phyloP scores from a whole-genome alignment of 2,113 vertebrate species.

The Penelope pileata region DNA sequence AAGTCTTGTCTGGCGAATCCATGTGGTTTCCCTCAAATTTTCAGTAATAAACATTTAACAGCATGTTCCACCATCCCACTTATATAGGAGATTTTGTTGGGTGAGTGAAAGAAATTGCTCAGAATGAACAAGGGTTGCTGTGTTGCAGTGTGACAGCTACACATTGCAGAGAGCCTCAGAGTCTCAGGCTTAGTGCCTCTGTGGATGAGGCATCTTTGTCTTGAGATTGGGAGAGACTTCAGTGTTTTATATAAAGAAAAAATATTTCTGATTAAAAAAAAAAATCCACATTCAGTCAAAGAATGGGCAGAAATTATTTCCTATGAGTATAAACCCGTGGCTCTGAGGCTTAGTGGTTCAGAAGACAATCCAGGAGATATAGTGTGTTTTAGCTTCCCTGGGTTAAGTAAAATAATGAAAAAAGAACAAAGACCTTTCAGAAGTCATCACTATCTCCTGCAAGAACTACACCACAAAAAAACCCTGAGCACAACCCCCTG shows the following conservation, averaged over 20 bases:
- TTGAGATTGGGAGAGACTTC: background rate
- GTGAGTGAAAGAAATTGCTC: background rate
- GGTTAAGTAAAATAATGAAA: background rate
- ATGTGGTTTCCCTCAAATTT: conserved; percentile 38
- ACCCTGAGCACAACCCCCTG: no score
- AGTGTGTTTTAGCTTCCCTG: background rate
- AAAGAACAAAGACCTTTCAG: background rate
- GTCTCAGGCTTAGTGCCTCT: background rate
- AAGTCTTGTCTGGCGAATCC: conserved; percentile 21
- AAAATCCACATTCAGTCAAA: background rate
- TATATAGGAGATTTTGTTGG: background rate
- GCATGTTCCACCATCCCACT: background rate
- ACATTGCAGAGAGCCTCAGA: background rate
- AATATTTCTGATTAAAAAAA: background rate
- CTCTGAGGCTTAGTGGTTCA: background rate
- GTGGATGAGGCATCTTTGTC: background rate
- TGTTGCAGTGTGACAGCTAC: background rate
- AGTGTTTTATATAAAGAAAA: background rate
- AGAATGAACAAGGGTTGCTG: conserved; percentile 9
- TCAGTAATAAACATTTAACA: conserved; percentile 33
- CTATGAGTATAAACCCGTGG: background rate
- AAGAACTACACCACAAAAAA: background rate
- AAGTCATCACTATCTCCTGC: background rate
- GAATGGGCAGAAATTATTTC: background rate
- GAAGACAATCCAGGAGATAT: background rate